Conservation (phyloP, 2,113 vertebrate species). For the Muscicapa adusta region DNA sequence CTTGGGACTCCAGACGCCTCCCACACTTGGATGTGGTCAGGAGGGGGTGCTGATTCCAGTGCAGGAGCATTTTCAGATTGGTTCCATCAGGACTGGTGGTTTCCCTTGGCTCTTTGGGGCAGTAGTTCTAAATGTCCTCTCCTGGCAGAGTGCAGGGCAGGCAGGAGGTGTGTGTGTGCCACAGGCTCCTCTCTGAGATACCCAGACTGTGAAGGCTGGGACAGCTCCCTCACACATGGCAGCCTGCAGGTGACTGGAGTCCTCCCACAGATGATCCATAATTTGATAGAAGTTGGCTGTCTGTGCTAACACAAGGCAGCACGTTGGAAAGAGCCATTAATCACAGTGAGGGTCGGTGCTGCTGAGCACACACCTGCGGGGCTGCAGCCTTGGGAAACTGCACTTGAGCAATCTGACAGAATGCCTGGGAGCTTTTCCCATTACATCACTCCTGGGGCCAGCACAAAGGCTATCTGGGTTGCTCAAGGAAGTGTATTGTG, state of each 20-base stretch:
- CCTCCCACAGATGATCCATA: not conserved
- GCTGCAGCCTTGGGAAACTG: constrained; percentile 74
- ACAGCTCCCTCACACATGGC: not conserved
- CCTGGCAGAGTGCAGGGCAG: not conserved
- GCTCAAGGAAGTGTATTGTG: constrained; percentile 61
- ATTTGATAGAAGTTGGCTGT: not conserved
- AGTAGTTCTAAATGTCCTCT: not conserved
- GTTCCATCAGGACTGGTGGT: not conserved
- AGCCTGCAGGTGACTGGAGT: constrained; percentile 18
- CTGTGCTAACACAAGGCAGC: not conserved
- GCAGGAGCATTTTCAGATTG: not conserved
- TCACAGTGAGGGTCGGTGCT: constrained; percentile 61
- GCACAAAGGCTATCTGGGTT: constrained; percentile 57
- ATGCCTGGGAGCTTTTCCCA: constrained; percentile 70
- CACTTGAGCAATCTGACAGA: constrained; percentile 69
- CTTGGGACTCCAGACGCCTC: not conserved
- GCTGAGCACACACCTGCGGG: constrained; percentile 78
- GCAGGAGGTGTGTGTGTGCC: not conserved
- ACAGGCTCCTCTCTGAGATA: not conserved
- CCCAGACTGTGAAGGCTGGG: not conserved
- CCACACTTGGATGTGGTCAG: no score
- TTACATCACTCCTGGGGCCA: constrained; percentile 71
- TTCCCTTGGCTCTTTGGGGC: not conserved
- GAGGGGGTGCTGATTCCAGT: not conserved
- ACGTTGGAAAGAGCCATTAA: constrained; percentile 68